Percentiles rank a stretch among this genome's conserved stretches.
phyloP scores from a whole-genome alignment of 2,888 invertebrate species.

The Ectobius pallidus region DNA sequence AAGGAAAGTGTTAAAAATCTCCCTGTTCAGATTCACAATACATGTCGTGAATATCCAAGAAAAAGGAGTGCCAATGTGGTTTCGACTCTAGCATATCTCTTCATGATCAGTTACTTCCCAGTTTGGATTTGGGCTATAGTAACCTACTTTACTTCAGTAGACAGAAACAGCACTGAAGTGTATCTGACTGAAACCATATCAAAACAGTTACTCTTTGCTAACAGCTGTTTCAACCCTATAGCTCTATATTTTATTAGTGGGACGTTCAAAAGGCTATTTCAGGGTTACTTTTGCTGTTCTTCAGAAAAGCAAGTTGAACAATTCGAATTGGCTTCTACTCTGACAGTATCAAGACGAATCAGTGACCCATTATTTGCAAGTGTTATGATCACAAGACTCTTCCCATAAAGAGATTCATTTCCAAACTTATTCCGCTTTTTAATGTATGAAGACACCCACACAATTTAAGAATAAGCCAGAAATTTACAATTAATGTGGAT shows the following conservation, averaged over 20 bases:
- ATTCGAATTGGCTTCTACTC: no score
- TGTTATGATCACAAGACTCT: no score
- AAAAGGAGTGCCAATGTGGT: not conserved
- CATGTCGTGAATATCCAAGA: not conserved
- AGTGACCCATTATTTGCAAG: no score
- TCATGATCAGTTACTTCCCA: not conserved
- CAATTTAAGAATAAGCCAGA: no score
- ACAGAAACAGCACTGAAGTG: not conserved
- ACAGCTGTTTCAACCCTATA: not conserved
- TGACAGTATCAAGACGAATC: no score
- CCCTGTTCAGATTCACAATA: not conserved
- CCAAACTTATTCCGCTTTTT: no score
- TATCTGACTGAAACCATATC: not conserved
- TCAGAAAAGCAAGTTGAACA: no score
- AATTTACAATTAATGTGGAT: no score
- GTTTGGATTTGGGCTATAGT: not conserved
- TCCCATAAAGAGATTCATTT: no score
- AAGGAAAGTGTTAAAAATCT: not conserved
- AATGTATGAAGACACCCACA: no score
- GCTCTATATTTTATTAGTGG: not conserved
- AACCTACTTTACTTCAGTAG: not conserved
- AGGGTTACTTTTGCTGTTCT: not conserved
- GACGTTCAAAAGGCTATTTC: not conserved
- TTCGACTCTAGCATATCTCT: not conserved
- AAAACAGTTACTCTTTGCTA: not conserved